A percentile compares a stretch with the other conserved stretches of the same genome.
These are phyloP conservation scores for Fabriciana adippe DNA, from an alignment of 2,888 invertebrate genomes.

Conservation along the genomic window DNA sequence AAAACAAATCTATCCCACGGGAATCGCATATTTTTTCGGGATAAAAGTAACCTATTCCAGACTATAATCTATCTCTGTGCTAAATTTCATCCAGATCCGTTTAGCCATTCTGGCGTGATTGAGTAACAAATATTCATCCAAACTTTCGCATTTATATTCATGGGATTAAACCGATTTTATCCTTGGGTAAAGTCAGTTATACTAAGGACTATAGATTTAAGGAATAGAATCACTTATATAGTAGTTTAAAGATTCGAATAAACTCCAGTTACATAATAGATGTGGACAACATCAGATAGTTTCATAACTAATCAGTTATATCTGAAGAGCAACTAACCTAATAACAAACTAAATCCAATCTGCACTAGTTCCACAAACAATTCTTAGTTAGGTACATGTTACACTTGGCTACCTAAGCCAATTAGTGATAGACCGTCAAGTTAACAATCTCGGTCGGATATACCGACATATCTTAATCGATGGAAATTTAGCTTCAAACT, in stretches of 20 bases:
- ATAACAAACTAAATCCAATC: slow-evolving; percentile 15
- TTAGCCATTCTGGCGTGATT: too few relatives aligned
- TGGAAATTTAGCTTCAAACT: slow-evolving; percentile 3
- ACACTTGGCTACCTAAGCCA: slow-evolving; percentile 12
- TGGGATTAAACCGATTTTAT: too few relatives aligned
- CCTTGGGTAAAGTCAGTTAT: too few relatives aligned
- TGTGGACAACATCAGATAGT: background rate
- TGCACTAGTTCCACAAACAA: slow-evolving; percentile 9
- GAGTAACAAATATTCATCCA: too few relatives aligned
- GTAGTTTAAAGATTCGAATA: background rate
- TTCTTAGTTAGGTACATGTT: slow-evolving; percentile 18
- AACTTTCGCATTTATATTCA: too few relatives aligned
- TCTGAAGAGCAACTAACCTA: slow-evolving; percentile 11
- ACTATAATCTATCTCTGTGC: too few relatives aligned
- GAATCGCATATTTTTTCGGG: too few relatives aligned
- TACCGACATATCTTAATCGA: slow-evolving; percentile 11
- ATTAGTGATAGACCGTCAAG: slow-evolving; percentile 19
- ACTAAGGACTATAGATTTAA: too few relatives aligned
- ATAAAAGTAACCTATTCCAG: too few relatives aligned
- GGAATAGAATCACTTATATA: too few relatives aligned
- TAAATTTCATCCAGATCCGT: too few relatives aligned
- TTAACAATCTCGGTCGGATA: slow-evolving; percentile 7
- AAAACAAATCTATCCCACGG: too few relatives aligned
- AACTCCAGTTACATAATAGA: background rate
- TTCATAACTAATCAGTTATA: slow-evolving; percentile 5